Conservation (phyloP, 2,113 vertebrate genomes). For the Numida meleagris region DNA sequence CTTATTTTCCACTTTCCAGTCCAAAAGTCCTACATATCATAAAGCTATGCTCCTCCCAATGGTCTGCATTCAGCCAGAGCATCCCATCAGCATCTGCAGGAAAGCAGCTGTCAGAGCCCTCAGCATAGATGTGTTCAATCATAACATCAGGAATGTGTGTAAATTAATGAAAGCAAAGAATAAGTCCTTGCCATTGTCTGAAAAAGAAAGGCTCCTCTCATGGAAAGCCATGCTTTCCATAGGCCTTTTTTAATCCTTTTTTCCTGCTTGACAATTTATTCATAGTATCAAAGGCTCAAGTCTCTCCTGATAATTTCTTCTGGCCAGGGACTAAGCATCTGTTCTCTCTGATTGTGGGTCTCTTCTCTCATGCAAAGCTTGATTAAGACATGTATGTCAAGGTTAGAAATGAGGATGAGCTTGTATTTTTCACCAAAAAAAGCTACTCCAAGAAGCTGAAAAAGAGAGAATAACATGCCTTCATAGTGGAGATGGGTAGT, state of each 20-base stretch:
- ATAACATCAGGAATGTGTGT: not conserved
- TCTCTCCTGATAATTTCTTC: not conserved
- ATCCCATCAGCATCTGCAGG: not conserved
- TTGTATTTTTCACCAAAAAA: not conserved
- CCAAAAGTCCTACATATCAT: not conserved
- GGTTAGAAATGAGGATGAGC: not conserved
- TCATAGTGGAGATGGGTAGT: not conserved
- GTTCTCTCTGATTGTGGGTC: not conserved
- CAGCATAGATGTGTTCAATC: fast-evolving
- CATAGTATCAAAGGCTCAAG: not conserved
- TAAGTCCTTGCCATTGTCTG: not conserved
- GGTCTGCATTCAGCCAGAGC: not conserved
- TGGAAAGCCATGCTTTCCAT: not conserved
- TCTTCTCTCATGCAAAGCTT: not conserved
- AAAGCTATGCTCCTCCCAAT: not conserved
- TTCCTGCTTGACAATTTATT: not conserved
- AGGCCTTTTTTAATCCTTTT: not conserved
- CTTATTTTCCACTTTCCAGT: not conserved
- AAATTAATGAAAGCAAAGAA: not conserved
- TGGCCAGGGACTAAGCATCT: not conserved
- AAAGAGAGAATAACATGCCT: not conserved
- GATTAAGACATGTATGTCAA: not conserved
- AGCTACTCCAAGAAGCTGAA: not conserved
- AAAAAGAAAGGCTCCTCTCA: not conserved
- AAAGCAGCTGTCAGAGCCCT: not conserved